phyloP scores from a whole-genome alignment of 2,888 invertebrate species.

The Halictus quadricinctus region DNA sequence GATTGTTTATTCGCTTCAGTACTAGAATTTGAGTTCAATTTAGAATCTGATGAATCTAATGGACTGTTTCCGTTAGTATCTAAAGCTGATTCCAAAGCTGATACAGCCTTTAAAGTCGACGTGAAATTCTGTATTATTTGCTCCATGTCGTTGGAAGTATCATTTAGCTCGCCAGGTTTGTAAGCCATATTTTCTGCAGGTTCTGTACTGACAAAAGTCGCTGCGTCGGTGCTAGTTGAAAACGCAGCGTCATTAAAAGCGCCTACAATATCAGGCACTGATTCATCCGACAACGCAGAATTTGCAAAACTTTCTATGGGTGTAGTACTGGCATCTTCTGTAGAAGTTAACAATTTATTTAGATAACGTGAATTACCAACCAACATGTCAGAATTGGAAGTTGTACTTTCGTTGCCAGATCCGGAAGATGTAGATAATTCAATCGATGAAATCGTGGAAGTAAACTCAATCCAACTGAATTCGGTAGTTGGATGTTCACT shows the following conservation, averaged over 20 bases:
- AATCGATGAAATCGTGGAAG: background rate
- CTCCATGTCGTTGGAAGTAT: background rate
- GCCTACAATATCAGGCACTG: background rate
- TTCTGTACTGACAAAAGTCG: slow-evolving; percentile 5
- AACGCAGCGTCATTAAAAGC: slow-evolving; percentile 1
- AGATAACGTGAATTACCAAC: background rate
- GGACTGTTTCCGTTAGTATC: background rate
- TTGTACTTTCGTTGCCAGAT: background rate
- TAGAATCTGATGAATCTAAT: background rate
- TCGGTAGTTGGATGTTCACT: slow-evolving; percentile 6
- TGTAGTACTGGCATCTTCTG: background rate
- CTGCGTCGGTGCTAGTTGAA: background rate
- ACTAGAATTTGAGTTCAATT: background rate
- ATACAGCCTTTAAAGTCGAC: background rate
- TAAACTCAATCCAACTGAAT: background rate
- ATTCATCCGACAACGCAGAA: background rate
- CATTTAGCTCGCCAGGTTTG: background rate
- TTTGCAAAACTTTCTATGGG: background rate
- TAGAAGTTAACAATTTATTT: background rate
- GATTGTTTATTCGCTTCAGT: background rate
- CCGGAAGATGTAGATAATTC: background rate
- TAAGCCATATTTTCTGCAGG: background rate
- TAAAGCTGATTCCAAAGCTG: slow-evolving; percentile 3
- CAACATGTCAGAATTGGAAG: background rate
- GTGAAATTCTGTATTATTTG: slow-evolving; percentile 10